Evolutionary conservation across 2,888 invertebrate species (phyloP), one percentile per base, ranked within the genome.

Genomic region (Lobophora halterata): DNA sequence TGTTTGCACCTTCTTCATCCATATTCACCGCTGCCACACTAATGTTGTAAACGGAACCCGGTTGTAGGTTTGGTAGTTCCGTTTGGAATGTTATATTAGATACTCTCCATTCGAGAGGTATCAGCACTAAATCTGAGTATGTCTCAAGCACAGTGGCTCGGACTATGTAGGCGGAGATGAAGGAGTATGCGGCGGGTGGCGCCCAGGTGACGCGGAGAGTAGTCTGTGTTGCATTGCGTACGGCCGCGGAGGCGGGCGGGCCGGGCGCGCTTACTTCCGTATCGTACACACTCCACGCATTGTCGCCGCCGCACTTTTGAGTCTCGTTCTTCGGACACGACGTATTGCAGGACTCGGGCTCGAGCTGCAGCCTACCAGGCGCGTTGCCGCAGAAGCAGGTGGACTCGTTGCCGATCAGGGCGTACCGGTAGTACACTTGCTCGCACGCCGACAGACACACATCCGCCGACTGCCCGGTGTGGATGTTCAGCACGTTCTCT

Each of bases 41-140:
- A 11, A 97, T 86, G 49, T 92, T 92, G 68, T 96, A 97, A 36
- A 85, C 82, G 0, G 94, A 92, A 1, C 94, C 95, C 0, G 96
- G 93, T 47, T 92, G 90, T 1, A 97, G 71, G 60, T 90, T 91
- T 7, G 89, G 80, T 7, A 92, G 69, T 58, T 91, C 90, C 17
- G 88, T 88, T 45, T 86, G 81, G 9, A 86, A 79, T 25, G 91
- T 91, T 27, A 80, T 82, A 61, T 90, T 91, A 6, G 90, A 88
- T 13, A 91, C 89, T 45, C 83, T 82, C 88, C 90, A 92, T 40
- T 89, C 89, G 26, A 89, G 77, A 9, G 83, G 81, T 10, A 74
- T 72, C 3, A 89, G 63, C 0, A 79, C 71, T 42, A 81, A 71
- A 19, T 85, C 88, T 0, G 92, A 88, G 60, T 86, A 92, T 0